A percentile compares a stretch with the other conserved stretches of the same genome.
phyloP scores from a whole-genome alignment of 30 jellyfish, hydroid and myxozoan genomes.

The Clytia hemisphaerica region DNA sequence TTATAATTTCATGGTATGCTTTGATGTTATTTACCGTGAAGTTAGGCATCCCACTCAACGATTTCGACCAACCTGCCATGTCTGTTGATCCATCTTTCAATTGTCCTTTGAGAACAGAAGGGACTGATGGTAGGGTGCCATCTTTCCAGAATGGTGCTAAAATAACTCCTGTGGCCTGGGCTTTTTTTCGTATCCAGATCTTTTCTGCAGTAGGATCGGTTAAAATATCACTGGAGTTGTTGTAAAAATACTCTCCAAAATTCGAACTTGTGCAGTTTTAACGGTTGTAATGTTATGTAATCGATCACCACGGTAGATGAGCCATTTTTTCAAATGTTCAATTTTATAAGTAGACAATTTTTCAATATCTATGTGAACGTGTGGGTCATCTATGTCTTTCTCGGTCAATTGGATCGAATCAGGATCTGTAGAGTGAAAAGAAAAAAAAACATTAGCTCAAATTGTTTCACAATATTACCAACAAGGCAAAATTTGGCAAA shows the following conservation, averaged over 20 bases:
- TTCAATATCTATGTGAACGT: too few species aligned
- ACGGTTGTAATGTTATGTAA: neutral
- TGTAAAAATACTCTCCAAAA: neutral
- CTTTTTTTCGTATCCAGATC: conserved; percentile 9
- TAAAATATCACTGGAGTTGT: neutral
- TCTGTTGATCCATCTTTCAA: neutral
- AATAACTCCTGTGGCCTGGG: neutral
- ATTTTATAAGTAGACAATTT: neutral
- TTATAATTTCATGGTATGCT: neutral
- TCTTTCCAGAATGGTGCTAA: conserved; percentile 16
- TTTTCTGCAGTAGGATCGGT: conserved; percentile 20
- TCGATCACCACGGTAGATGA: conserved; percentile 3
- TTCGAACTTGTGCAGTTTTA: conserved; percentile 9
- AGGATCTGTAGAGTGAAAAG: too few species aligned
- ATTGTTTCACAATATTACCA: too few species aligned
- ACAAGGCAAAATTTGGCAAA: too few species aligned
- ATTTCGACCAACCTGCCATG: conserved; percentile 18
- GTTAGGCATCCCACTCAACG: conserved; percentile 10
- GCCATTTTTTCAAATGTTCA: conserved; percentile 15
- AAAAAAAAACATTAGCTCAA: too few species aligned
- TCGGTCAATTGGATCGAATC: too few species aligned
- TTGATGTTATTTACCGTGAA: conserved; percentile 6
- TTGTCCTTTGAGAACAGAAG: neutral
- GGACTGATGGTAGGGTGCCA: conserved; percentile 7
- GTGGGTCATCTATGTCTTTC: too few species aligned